Evolutionary conservation across 2,888 invertebrate genomes (phyloP).

Genomic region (Drosophila peninsularis): DNA sequence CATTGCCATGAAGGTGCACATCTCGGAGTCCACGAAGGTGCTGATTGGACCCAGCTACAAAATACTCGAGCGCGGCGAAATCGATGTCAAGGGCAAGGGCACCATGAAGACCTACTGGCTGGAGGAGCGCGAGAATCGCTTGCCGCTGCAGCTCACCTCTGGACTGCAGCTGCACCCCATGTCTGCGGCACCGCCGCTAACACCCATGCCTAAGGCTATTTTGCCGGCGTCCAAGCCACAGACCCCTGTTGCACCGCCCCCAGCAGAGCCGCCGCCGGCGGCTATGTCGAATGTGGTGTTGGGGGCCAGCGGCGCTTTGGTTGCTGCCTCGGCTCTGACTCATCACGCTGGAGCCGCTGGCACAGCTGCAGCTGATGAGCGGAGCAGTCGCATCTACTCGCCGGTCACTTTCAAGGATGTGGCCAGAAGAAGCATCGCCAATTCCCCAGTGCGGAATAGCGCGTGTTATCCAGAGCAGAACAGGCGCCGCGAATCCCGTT

Average conservation of each 20-base stretch:
- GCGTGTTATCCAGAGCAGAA: slow-evolving; percentile 71
- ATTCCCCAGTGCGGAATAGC: slow-evolving; percentile 88
- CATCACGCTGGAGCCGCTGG: slow-evolving; percentile 44
- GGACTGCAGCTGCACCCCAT: slow-evolving; percentile 71
- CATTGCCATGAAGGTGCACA: slow-evolving; percentile 96
- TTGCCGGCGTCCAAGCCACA: slow-evolving; percentile 48
- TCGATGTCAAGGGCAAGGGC: slow-evolving; percentile 96
- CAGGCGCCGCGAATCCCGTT: slow-evolving; percentile 87
- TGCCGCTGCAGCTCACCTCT: slow-evolving; percentile 84
- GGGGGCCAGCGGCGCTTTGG: slow-evolving; percentile 52
- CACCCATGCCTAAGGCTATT: slow-evolving; percentile 51
- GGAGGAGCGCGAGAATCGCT: slow-evolving; percentile 89
- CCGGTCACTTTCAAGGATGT: slow-evolving; percentile 94
- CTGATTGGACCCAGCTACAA: slow-evolving; percentile 90
- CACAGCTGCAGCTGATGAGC: slow-evolving; percentile 85
- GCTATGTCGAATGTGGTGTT: slow-evolving; percentile 58
- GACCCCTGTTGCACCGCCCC: slow-evolving; percentile 20
- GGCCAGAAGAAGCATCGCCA: slow-evolving; percentile 91
- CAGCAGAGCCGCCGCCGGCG: slow-evolving; percentile 29
- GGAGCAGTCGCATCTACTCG: slow-evolving; percentile 89
- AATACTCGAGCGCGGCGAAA: slow-evolving; percentile 92
- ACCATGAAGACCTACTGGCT: slow-evolving; percentile 96
- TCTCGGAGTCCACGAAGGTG: slow-evolving; percentile 94
- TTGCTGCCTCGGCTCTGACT: slow-evolving; percentile 60
- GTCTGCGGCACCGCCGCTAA: slow-evolving; percentile 46